Base-by-base conservation (phyloP, 2,113 vertebrate species). In the Desmodus rotundus region DNA sequence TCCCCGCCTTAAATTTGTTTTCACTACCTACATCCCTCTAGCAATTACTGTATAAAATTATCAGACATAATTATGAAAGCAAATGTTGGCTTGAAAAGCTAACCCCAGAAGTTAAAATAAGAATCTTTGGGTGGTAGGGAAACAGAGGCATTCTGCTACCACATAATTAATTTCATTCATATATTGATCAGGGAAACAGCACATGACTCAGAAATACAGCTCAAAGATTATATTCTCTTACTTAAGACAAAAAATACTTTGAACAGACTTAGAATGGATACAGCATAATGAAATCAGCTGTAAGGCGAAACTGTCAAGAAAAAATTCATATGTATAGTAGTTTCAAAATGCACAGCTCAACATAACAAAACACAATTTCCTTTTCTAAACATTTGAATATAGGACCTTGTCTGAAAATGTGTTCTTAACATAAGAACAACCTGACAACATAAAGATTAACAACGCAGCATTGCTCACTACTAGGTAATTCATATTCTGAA, bases 1-100 rank as follows among this genome's bases (percentile, higher is more conserved):
- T 95, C 85, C 96, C 93, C 68, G 97, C 81, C 89, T 93, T 81
- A 90, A 91, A 93, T 86, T 67, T 96, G 73, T 85, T 94, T 96
- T 90, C 76, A 95, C 67, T 86, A 91, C 95, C 50, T 58, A 96
- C 24, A 74, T 43, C 17, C 26, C 58, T 88, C 61, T 78, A 82
- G 90, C 20, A 95, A 91, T 80, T 78, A 86, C 43, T 91, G 5
- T 43, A 83, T 3, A 93, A n/a, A 87, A 93, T 78, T 85, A 89
- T 92, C n/a, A 95, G n/a, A 74, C 52, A 83, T 54, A 88, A 68
- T 86, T 94, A 97, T 77, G 41, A 89, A 87, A 95, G 72, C 17
- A 85, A 45, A 84, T 33, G 36, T 43, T 77, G 50, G 70, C 22
- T 41, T 2, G 20, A 38, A 47, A 94, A 97, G 93, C 89, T 96